phyloP scores from a whole-genome alignment of 2,888 invertebrate species.

The Andrena fulva region DNA sequence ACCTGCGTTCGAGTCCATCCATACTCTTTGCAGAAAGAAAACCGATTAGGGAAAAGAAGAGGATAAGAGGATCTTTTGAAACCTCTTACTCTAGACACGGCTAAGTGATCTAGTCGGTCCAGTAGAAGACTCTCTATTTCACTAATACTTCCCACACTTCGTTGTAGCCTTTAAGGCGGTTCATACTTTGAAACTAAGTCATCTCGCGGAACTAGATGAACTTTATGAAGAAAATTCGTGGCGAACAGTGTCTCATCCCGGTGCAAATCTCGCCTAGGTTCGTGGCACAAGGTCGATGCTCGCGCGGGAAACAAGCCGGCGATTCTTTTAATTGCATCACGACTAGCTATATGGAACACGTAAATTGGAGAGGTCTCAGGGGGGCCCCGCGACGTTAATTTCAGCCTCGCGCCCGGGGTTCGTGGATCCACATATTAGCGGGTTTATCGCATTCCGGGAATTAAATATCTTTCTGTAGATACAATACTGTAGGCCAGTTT shows the following conservation, averaged over 20 bases:
- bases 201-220: background rate
- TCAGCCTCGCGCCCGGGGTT: constrained; percentile 35
- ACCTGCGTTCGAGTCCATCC: background rate
- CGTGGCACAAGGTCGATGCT: constrained; percentile 21
- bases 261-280: constrained; percentile 15
- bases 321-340: constrained; percentile 32
- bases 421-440: constrained; percentile 62
- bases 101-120: background rate
- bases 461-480: constrained; percentile 66
- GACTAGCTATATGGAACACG: constrained; percentile 44
- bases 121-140: background rate
- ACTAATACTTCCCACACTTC: background rate
- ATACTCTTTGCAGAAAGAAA: background rate
- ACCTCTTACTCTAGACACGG: background rate
- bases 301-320: constrained; percentile 7
- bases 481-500: constrained; percentile 66
- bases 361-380: constrained; percentile 57
- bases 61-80: background rate
- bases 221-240: background rate
- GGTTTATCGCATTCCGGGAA: constrained; percentile 69
- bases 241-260: constrained; percentile 15
- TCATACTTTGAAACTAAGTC: background rate
- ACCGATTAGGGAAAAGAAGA: background rate
- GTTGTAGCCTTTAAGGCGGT: no score
- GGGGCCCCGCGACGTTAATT: constrained; percentile 54